Conservation (phyloP, 2,113 vertebrate genomes). For the Australoheros scitulus region DNA sequence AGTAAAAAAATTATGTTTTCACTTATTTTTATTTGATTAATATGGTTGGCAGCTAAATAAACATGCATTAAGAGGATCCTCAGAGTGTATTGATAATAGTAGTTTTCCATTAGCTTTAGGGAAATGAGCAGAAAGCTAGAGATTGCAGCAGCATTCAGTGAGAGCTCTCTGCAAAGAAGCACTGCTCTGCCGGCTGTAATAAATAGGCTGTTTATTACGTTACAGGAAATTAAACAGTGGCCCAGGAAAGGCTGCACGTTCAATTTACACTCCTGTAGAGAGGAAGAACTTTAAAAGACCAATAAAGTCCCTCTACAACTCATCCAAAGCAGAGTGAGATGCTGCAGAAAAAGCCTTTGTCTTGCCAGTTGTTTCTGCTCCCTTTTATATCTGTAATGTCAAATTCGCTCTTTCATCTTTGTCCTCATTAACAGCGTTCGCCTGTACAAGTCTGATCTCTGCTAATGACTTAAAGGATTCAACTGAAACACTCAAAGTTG, state of each 20-base stretch:
- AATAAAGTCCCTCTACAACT: slow-evolving; percentile 59
- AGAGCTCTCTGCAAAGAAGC: slow-evolving; percentile 58
- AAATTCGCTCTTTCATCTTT: slow-evolving; percentile 62
- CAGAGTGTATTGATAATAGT: slow-evolving; percentile 29
- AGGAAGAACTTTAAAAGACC: slow-evolving; percentile 64
- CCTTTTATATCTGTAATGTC: slow-evolving; percentile 43
- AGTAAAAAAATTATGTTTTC: neutral
- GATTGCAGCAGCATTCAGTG: slow-evolving; percentile 40
- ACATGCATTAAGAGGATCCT: slow-evolving; percentile 37
- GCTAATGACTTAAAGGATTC: slow-evolving; percentile 55
- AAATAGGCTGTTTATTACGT: slow-evolving; percentile 78
- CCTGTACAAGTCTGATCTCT: slow-evolving; percentile 44
- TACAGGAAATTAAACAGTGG: slow-evolving; percentile 78
- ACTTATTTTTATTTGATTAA: slow-evolving; percentile 46
- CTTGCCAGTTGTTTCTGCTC: slow-evolving; percentile 21
- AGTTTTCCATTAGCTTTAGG: slow-evolving; percentile 39
- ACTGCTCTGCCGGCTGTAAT: slow-evolving; percentile 66
- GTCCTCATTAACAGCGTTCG: slow-evolving; percentile 49
- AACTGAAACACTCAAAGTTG: slow-evolving; percentile 22
- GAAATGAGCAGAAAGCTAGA: slow-evolving; percentile 51
- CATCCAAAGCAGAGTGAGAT: slow-evolving; percentile 39
- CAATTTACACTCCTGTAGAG: slow-evolving; percentile 65
- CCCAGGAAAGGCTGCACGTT: slow-evolving; percentile 62
- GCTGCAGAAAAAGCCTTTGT: slow-evolving; percentile 34
- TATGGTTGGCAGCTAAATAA: slow-evolving; percentile 37